phyloP scores from a whole-genome alignment of 2,888 invertebrate species.

The Cryptus armator region DNA sequence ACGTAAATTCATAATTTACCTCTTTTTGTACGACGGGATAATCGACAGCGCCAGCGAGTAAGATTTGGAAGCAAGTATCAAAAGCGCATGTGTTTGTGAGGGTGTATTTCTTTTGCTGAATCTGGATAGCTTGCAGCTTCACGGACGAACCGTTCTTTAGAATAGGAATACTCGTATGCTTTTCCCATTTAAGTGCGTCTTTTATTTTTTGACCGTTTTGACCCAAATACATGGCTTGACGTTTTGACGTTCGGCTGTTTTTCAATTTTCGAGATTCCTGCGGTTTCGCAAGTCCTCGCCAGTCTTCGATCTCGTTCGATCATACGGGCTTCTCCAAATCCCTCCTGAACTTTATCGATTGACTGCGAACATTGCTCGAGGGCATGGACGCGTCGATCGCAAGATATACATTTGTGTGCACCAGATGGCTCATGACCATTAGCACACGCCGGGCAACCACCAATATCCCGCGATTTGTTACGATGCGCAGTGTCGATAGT shows the following conservation, averaged over 20 bases:
- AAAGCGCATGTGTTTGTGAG: conserved; percentile 9
- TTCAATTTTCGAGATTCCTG: background rate
- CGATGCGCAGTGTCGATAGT: too few species aligned
- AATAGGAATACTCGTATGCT: background rate
- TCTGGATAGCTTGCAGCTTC: background rate
- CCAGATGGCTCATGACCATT: too few species aligned
- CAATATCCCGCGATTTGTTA: too few species aligned
- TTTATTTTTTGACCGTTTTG: too few species aligned
- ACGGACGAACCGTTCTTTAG: background rate
- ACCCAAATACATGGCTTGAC: background rate
- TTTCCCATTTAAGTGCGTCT: background rate
- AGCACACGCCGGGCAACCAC: too few species aligned
- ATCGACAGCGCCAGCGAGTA: conserved; percentile 2
- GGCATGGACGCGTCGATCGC: too few species aligned
- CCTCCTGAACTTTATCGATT: too few species aligned
- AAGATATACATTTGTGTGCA: too few species aligned
- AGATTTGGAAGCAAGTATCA: conserved; percentile 2
- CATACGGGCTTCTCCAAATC: background rate
- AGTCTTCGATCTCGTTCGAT: background rate
- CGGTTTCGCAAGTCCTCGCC: background rate
- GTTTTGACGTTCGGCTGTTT: background rate
- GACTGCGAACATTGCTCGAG: too few species aligned
- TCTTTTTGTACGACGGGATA: background rate
- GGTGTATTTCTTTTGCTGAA: background rate
- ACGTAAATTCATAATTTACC: background rate